Conservation (phyloP, 1,140 invertebrate genomes). For the Macrostomum lignano region DNA sequence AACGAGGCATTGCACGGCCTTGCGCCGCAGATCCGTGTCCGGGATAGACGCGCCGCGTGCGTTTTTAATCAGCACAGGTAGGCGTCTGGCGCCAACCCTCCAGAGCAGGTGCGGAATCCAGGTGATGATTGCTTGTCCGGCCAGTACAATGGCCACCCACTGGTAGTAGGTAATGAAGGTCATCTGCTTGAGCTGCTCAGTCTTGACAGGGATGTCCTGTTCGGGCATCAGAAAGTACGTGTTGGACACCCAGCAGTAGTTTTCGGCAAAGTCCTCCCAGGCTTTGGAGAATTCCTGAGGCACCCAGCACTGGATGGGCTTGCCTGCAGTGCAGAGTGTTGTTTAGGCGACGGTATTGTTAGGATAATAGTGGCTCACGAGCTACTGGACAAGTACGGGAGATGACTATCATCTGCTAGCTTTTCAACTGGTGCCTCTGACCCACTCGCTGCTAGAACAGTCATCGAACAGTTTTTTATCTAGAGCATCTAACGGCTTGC, state of each 20-base stretch:
- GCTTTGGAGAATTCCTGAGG: slow-evolving; percentile 9
- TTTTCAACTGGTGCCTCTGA: too few species aligned
- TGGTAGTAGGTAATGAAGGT: slow-evolving; percentile 4
- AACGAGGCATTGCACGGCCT: slow-evolving; percentile 1
- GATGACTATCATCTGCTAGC: too few species aligned
- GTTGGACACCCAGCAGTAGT: slow-evolving; percentile 10
- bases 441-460: too few species aligned
- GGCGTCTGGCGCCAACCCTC: slow-evolving; percentile 1
- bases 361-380: too few species aligned
- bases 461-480: too few species aligned
- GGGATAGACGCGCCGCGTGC: background rate
- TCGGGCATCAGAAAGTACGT: slow-evolving; percentile 8
- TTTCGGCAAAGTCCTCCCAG: slow-evolving; percentile 9
- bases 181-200: background rate
- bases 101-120: slow-evolving; percentile 2
- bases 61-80: background rate
- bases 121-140: background rate
- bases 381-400: too few species aligned
- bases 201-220: background rate
- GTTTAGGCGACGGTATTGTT: too few species aligned
- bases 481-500: too few species aligned
- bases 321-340: too few species aligned
- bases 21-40: background rate
- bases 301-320: slow-evolving; percentile 10
- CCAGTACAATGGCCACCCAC: slow-evolving; percentile 3